These are phyloP conservation scores for Chunga burmeisteri DNA, from an alignment of 2,113 vertebrate species.

Conservation along the genomic window DNA sequence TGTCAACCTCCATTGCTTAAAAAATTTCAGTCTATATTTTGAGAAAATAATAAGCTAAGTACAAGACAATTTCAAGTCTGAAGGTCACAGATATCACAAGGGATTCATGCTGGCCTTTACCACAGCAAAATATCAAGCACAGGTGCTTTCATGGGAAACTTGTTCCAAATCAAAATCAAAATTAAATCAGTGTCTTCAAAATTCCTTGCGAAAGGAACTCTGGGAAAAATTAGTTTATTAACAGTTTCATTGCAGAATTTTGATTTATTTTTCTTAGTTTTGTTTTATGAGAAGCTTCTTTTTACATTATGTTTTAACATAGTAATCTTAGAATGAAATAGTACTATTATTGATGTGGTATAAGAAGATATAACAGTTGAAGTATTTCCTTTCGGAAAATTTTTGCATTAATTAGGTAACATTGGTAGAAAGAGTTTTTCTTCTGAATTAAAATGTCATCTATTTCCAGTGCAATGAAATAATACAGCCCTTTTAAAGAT, in stretches of 20 bases:
- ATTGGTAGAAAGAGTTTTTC: not conserved
- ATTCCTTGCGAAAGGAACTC: not conserved
- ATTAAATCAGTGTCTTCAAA: not conserved
- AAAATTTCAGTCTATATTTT: not conserved
- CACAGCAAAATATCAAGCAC: not conserved
- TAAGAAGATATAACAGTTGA: not conserved
- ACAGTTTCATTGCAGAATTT: not conserved
- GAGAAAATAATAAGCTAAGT: not conserved
- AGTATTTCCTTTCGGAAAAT: not conserved
- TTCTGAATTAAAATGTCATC: not conserved
- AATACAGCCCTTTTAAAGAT: not conserved
- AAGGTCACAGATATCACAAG: slow-evolving; percentile 6
- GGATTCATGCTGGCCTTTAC: not conserved
- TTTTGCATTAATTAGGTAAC: not conserved
- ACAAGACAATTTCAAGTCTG: slow-evolving; percentile 25
- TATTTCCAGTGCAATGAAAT: not conserved
- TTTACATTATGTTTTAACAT: not conserved
- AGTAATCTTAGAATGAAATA: not conserved
- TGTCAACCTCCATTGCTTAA: not conserved
- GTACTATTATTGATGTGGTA: not conserved
- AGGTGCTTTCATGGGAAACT: not conserved
- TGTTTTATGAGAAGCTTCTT: not conserved
- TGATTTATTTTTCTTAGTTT: not conserved
- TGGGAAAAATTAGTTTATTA: not conserved
- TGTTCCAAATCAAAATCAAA: not conserved